A percentile compares a stretch with the other conserved stretches of the same genome.
Conservation (phyloP, 2,113 vertebrate species). For the Solea solea region DNA sequence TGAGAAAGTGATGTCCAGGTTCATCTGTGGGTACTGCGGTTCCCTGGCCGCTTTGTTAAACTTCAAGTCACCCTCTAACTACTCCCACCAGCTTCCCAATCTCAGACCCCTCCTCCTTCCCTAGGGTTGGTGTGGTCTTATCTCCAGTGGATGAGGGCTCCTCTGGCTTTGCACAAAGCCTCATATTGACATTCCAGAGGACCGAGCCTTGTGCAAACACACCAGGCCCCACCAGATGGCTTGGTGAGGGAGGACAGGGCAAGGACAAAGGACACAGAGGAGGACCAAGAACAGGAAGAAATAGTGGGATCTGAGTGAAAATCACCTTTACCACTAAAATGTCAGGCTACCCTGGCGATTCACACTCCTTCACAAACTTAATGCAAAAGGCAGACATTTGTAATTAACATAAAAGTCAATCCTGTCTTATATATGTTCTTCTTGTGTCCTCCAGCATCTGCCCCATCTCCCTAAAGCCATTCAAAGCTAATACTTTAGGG, state of each 20-base stretch:
- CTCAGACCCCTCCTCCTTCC: conserved; percentile 27
- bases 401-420: background rate
- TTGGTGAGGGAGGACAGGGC: conserved; percentile 47
- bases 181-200: conserved; percentile 83
- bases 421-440: background rate
- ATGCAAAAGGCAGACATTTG: background rate
- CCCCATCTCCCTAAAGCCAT: conserved; percentile 36
- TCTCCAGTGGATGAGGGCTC: conserved; percentile 73
- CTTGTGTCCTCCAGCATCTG: conserved; percentile 22
- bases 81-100: conserved; percentile 18
- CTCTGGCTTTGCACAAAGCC: conserved; percentile 74
- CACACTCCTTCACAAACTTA: background rate
- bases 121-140: conserved; percentile 62
- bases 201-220: conserved; percentile 81
- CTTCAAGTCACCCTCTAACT: conserved; percentile 54
- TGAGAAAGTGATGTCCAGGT: conserved; percentile 26
- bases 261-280: conserved; percentile 51
- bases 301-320: conserved; percentile 32
- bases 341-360: conserved; percentile 33
- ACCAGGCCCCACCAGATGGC: conserved; percentile 73
- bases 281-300: conserved; percentile 42
- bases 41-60: conserved; percentile 63
- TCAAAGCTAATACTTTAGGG: conserved; percentile 69
- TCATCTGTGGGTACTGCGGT: conserved; percentile 38
- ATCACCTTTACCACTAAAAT: conserved; percentile 37